Evolutionary conservation across 2,113 vertebrate species (phyloP).

Genomic region (Campylomormyrus tamandua): DNA sequence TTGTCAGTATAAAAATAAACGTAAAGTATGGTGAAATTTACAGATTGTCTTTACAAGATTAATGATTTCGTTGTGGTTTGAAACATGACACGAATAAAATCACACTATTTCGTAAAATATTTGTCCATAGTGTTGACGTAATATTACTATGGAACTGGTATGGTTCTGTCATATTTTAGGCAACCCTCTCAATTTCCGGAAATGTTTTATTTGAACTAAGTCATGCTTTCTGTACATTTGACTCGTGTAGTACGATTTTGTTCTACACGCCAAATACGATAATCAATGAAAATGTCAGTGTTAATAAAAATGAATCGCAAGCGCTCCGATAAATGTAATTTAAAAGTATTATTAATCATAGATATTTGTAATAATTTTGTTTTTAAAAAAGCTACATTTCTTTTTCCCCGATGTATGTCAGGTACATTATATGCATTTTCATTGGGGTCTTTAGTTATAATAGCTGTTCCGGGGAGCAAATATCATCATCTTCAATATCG

Average conservation of each 20-base stretch:
- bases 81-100: conserved; percentile 4
- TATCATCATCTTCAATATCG: conserved; percentile 84
- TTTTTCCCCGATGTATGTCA: conserved; percentile 25
- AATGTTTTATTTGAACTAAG: conserved; percentile 4
- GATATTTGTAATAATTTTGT: conserved; percentile 16
- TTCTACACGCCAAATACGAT: background rate
- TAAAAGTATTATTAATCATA: conserved; percentile 21
- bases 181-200: background rate
- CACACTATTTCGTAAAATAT: background rate
- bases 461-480: conserved; percentile 66
- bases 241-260: background rate
- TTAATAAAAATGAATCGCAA: conserved; percentile 9
- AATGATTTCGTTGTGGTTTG: conserved; percentile 7
- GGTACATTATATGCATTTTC: conserved; percentile 37
- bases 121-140: conserved; percentile 18
- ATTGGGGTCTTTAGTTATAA: conserved; percentile 58
- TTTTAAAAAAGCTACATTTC: conserved; percentile 16
- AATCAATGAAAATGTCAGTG: conserved; percentile 7
- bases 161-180: background rate
- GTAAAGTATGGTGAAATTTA: conserved; percentile 26
- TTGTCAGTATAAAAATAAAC: conserved; percentile 12
- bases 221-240: background rate
- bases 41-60: conserved; percentile 38
- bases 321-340: conserved; percentile 40
- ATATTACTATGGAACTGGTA: conserved; percentile 22